phyloP scores from a whole-genome alignment of 35 echinoderm and acorn worm genomes.

The Apostichopus californicus region DNA sequence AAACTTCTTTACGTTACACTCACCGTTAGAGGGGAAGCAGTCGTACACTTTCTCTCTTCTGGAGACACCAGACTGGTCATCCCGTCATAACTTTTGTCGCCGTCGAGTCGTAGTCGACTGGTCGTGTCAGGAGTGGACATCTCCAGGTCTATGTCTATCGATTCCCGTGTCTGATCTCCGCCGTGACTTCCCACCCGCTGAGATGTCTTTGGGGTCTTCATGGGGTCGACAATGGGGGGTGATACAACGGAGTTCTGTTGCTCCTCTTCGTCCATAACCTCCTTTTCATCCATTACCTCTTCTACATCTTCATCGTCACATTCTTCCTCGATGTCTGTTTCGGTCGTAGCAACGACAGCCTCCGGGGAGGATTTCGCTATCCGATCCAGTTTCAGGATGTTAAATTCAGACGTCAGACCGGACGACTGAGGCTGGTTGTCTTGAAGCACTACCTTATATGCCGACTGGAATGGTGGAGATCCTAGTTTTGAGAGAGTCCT shows the following conservation, averaged over 20 bases:
- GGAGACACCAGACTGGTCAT: neutral
- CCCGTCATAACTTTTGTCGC: neutral
- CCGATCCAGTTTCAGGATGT: constrained; percentile 24
- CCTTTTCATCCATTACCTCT: neutral
- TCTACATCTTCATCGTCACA: neutral
- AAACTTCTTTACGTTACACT: neutral
- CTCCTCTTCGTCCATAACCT: too few species aligned
- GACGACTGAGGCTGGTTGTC: neutral
- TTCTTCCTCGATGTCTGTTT: neutral
- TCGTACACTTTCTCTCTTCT: neutral
- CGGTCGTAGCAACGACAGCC: neutral
- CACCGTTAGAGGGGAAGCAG: neutral
- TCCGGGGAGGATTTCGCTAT: neutral
- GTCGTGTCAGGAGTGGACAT: constrained; percentile 38
- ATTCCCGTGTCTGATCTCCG: neutral
- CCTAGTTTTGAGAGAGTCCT: constrained; percentile 28
- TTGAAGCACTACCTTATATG: constrained; percentile 13
- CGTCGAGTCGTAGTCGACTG: neutral
- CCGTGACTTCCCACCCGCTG: too few species aligned
- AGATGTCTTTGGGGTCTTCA: too few species aligned
- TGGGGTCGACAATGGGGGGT: neutral
- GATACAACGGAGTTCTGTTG: neutral
- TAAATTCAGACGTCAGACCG: constrained; percentile 35
- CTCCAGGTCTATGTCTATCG: neutral
- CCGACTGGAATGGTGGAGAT: constrained; percentile 20